Percentiles rank a stretch among this genome's conserved stretches.
These are phyloP conservation scores for Oithona nana DNA, from an alignment of 2,888 invertebrate genomes.

Conservation along the genomic window DNA sequence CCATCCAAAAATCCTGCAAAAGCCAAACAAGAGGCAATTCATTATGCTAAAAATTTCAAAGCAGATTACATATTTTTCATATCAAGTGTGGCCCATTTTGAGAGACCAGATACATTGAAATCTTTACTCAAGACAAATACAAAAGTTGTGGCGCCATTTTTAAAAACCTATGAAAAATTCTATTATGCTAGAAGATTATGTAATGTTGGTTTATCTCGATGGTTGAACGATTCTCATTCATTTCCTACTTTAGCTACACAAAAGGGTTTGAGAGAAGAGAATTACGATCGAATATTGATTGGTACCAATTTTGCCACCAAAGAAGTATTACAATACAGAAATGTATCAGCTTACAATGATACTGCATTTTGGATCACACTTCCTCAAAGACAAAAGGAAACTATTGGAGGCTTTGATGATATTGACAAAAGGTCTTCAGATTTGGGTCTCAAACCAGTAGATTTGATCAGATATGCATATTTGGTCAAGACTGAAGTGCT, in stretches of 20 bases:
- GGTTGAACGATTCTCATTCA: not conserved
- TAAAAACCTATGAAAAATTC: not conserved
- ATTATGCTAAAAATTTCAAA: not conserved
- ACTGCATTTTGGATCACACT: not conserved
- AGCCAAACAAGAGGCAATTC: not conserved
- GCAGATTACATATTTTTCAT: not conserved
- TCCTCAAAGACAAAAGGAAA: not conserved
- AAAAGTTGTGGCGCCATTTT: not conserved
- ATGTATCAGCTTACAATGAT: not conserved
- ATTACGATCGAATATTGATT: not conserved
- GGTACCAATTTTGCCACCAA: not conserved
- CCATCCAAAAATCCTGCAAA: not conserved
- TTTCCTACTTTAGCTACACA: not conserved
- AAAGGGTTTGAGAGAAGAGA: not conserved
- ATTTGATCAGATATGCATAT: not conserved
- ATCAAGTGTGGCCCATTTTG: not conserved
- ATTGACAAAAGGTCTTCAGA: too few species aligned
- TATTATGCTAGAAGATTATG: not conserved
- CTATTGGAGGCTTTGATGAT: not conserved
- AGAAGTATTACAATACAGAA: not conserved
- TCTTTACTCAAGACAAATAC: not conserved
- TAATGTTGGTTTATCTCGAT: not conserved
- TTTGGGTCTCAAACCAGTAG: too few species aligned
- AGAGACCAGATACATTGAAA: not conserved
- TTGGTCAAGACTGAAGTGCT: not conserved